These are phyloP conservation scores for Hypotaenidia okinawae DNA, from an alignment of 2,797 vertebrate species.

Conservation along the genomic window DNA sequence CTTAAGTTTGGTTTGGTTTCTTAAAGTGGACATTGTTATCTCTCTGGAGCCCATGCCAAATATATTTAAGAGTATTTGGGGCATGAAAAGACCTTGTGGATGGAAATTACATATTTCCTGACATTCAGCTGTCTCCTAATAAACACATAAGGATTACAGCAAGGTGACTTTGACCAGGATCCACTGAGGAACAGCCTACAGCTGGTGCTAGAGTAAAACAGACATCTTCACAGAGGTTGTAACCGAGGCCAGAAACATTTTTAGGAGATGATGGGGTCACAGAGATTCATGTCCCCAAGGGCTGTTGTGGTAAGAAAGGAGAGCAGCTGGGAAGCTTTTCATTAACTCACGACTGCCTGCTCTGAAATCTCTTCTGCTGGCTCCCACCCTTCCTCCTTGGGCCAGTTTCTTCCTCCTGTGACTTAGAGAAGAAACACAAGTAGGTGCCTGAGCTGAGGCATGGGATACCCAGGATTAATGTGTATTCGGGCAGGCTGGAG, in stretches of 20 bases:
- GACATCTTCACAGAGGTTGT: not conserved
- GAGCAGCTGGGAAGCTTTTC: not conserved
- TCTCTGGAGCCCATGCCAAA: not conserved
- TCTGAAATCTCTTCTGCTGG: rapidly evolving
- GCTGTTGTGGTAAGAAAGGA: rapidly evolving
- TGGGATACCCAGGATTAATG: not conserved
- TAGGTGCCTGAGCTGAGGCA: not conserved
- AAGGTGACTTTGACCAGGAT: not conserved
- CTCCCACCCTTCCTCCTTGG: not conserved
- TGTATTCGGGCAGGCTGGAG: not conserved
- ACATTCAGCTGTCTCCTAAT: not conserved
- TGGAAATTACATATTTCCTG: not conserved
- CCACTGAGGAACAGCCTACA: not conserved
- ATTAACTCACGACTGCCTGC: not conserved
- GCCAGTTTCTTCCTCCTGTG: not conserved
- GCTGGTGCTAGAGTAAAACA: not conserved
- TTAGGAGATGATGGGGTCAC: not conserved
- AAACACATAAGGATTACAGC: not conserved
- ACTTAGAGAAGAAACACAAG: not conserved
- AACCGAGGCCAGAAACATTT: not conserved
- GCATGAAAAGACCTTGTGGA: not conserved
- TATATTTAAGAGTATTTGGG: not conserved
- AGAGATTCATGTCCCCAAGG: not conserved
- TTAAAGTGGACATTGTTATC: not conserved
- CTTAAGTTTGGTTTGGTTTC: not conserved